Percentiles rank a stretch among this genome's conserved stretches.
Evolutionary conservation across 2,797 vertebrate genomes (phyloP).

Genomic region (Sparus aurata): DNA sequence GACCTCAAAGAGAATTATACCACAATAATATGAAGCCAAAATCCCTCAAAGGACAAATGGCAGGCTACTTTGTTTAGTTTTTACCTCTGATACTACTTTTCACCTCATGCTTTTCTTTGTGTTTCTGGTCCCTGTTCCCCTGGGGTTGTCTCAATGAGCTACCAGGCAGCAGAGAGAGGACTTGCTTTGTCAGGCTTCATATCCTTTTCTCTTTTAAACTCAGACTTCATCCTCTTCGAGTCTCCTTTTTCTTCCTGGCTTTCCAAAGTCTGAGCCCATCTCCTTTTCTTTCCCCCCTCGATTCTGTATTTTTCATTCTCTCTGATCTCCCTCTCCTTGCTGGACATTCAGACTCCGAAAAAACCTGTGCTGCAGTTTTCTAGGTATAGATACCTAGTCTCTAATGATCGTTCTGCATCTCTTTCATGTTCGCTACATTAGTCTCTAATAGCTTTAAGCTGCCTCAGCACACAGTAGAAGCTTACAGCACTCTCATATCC

Average conservation of each 20-base stretch:
- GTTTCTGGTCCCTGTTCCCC: background rate
- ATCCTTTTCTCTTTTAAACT: background rate
- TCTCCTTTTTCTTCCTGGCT: background rate
- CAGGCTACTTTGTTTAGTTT: background rate
- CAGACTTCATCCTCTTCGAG: background rate
- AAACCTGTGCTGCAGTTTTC: slow-evolving; percentile 11
- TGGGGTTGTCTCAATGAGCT: slow-evolving; percentile 6
- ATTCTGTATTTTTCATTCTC: background rate
- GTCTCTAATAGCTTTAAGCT: background rate
- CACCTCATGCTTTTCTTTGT: slow-evolving; percentile 9
- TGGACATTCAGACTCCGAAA: slow-evolving; percentile 10
- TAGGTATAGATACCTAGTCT: background rate
- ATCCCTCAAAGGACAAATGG: background rate
- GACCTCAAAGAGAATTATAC: slow-evolving; percentile 19
- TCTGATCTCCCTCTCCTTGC: background rate
- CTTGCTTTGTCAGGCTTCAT: background rate
- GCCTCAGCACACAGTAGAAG: slow-evolving; percentile 10
- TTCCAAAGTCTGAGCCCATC: background rate
- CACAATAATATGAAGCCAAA: slow-evolving; percentile 10
- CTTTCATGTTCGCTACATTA: slow-evolving; percentile 1
- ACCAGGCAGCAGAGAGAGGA: background rate
- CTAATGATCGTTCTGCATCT: slow-evolving; percentile 18
- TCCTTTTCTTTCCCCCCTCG: background rate
- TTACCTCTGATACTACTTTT: slow-evolving; percentile 6
- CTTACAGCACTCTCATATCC: slow-evolving; percentile 1